phyloP scores from a whole-genome alignment of 2,797 vertebrate genomes.

The Enteromius treurensis region DNA sequence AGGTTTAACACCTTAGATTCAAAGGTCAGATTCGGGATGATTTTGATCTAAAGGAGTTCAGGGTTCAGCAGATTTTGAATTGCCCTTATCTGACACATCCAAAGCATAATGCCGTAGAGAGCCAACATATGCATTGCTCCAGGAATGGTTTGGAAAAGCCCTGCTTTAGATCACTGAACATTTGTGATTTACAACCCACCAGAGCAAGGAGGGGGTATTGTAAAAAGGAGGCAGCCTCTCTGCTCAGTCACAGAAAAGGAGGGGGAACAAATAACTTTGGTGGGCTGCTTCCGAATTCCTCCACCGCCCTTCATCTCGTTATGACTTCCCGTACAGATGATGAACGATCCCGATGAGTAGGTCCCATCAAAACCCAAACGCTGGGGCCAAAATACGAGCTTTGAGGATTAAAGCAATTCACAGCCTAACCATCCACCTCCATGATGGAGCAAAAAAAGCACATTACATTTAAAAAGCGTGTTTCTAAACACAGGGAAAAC shows the following conservation, averaged over 20 bases:
- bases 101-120: neutral
- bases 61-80: neutral
- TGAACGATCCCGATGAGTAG: constrained; percentile 3
- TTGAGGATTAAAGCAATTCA: neutral
- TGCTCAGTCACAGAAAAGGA: constrained; percentile 40
- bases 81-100: neutral
- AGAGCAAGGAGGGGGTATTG: neutral
- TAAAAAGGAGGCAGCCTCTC: neutral
- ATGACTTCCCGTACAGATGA: constrained; percentile 45
- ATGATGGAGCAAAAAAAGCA: neutral
- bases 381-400: neutral
- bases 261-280: constrained; percentile 44
- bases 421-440: neutral
- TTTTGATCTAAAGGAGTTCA: neutral
- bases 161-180: constrained; percentile 4
- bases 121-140: neutral
- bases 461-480: neutral
- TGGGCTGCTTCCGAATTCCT: constrained; percentile 82
- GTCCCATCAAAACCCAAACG: constrained; percentile 12
- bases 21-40: neutral
- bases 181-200: constrained; percentile 20
- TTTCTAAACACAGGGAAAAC: neutral
- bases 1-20: neutral
- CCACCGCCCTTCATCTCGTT: constrained; percentile 67
- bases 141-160: neutral